Conservation (phyloP, 2,888 invertebrate species). For the Zele albiditarsus region DNA sequence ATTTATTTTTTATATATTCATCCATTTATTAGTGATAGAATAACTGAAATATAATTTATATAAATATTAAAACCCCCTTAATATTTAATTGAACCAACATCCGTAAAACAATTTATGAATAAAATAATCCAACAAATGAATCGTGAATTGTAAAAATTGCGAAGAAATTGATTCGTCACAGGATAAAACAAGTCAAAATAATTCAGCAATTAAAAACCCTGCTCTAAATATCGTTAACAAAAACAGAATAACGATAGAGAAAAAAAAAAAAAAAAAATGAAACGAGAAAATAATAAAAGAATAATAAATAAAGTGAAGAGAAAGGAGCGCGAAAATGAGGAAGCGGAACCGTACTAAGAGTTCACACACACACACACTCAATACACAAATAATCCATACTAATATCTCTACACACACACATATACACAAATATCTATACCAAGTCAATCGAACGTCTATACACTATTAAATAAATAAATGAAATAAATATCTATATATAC, state of each 20-base stretch:
- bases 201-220: no score
- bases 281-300: slow-evolving; percentile 1
- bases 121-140: no score
- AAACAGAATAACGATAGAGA: background rate
- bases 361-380: slow-evolving; percentile 33
- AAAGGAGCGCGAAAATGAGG: slow-evolving; percentile 21
- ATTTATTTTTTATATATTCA: no score
- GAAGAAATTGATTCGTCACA: no score
- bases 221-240: no score
- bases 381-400: slow-evolving; percentile 15
- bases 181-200: no score
- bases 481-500: background rate
- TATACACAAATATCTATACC: slow-evolving; percentile 3
- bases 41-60: no score
- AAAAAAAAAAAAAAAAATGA: background rate
- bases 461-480: background rate
- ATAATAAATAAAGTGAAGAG: background rate
- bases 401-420: background rate
- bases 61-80: no score
- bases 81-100: no score
- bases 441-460: slow-evolving; percentile 15
- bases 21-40: no score
- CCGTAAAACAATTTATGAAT: no score
- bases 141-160: no score
- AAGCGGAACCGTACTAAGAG: slow-evolving; percentile 44